Evolutionary conservation across 2,797 vertebrate genomes (phyloP), one percentile per base, ranked within the genome.

Genomic region (Artibeus lituratus): DNA sequence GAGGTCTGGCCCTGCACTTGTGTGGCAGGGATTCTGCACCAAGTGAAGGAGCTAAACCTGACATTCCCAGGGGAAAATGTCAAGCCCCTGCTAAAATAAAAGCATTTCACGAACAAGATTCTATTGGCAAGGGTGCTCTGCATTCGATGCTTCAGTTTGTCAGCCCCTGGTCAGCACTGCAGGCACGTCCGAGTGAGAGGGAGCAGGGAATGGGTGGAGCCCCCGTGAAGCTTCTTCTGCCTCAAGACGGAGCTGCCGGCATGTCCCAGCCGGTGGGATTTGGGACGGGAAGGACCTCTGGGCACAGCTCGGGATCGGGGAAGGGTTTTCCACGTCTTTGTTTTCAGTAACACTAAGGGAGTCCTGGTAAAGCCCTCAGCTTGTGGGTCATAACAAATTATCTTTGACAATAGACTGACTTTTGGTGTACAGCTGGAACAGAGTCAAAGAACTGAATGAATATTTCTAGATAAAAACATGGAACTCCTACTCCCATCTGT

Each of bases 401-500:
- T 39, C 87, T 96, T 81, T 86, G 73, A 42, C 82, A 73, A 70
- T 39, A 53, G 9, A 82, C 7, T 59, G 37, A 76, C 59, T 95
- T 96, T 65, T 39, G 51, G 26, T 16, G 59, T 29, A 32, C 1
- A 72, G 69, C 5, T 42, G 14, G 22, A 26, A 78, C 92, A 39
- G 55, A 72, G 19, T 49, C 62, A 95, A 84, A 89, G 37, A 92
- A 94, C 12, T 32, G 72, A 96, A 86, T 32, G 72, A 96, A 86
- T 77, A 73, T n/a, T 94, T 10, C 42, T 77, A 87, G 87, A 82
- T 78, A 94, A 90, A 62, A 22, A 14, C 74, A 88, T 10, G n/a
- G 57, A 93, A 85, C 81, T 89, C 80, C 95, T 90, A 87, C 35
- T 87, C 39, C 82, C 65, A 86, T 95, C 77, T 96, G 62, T 57